Conservation (phyloP, 2,888 invertebrate genomes). For the Philereme transversata region DNA sequence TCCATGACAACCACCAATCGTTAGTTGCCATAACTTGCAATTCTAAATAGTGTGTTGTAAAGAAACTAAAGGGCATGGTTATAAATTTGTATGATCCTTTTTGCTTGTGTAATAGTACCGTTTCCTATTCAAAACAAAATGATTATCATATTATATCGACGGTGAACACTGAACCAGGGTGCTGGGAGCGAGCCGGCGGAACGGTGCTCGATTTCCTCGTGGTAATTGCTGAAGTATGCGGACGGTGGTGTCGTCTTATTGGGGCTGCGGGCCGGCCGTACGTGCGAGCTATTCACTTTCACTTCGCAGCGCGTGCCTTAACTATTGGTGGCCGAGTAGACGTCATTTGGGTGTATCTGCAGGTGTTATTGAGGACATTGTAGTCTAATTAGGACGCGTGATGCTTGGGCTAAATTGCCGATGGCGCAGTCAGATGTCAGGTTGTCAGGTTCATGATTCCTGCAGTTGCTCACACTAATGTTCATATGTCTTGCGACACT, state of each 20-base stretch:
- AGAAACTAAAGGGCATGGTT: too few species aligned
- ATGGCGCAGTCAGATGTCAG: too few species aligned
- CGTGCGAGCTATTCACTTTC: conserved; percentile 81
- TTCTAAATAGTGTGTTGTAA: too few species aligned
- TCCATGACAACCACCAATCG: not conserved
- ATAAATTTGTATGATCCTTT: not conserved
- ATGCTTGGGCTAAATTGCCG: conserved; percentile 3
- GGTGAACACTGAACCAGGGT: conserved; percentile 45
- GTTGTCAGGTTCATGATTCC: not conserved
- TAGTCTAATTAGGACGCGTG: conserved; percentile 26
- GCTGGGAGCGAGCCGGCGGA: conserved; percentile 58
- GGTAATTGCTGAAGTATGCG: conserved; percentile 82
- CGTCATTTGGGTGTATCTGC: conserved; percentile 56
- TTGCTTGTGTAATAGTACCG: not conserved
- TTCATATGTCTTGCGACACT: not conserved
- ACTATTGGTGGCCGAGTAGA: conserved; percentile 59
- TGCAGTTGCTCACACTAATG: not conserved
- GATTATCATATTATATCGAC: conserved; percentile 8
- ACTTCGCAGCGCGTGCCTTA: conserved; percentile 73
- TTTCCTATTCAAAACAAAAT: conserved; percentile 2
- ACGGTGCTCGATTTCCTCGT: conserved; percentile 78
- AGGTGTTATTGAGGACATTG: conserved; percentile 52
- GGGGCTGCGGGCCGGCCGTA: conserved; percentile 74
- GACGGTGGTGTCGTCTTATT: conserved; percentile 80
- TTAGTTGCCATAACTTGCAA: not conserved